These are phyloP conservation scores for Urocyon cinereoargenteus DNA, from an alignment of 2,797 vertebrate genomes.

Conservation along the genomic window DNA sequence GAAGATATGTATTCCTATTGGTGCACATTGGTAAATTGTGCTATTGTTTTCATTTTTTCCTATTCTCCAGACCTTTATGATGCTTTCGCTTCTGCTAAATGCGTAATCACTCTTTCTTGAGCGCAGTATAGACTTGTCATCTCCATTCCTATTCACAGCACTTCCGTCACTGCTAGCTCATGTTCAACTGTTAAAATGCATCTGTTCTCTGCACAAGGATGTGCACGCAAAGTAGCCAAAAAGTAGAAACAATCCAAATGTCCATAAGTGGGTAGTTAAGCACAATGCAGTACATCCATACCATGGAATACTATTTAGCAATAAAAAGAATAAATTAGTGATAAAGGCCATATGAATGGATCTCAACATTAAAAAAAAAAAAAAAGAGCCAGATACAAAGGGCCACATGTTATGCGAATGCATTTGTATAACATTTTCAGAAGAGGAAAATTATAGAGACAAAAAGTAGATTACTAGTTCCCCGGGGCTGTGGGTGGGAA, in stretches of 20 bases:
- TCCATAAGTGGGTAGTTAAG: background rate
- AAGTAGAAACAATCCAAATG: background rate
- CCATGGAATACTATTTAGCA: background rate
- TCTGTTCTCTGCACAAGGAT: background rate
- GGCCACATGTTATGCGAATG: background rate
- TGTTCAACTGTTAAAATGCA: background rate
- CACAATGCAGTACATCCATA: background rate
- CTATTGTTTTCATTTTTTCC: background rate
- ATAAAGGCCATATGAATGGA: too few species aligned
- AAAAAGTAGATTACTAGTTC: background rate
- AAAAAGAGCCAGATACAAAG: background rate
- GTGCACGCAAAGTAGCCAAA: background rate
- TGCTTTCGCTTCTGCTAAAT: background rate
- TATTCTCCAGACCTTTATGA: background rate
- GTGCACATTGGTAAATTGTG: background rate
- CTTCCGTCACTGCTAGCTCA: background rate
- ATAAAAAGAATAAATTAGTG: background rate
- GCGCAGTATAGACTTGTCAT: background rate
- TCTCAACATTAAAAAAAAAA: background rate
- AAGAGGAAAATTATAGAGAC: background rate
- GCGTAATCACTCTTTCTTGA: background rate
- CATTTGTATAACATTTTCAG: background rate
- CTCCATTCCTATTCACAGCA: background rate
- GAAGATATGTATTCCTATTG: background rate
- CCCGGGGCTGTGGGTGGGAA: background rate